Evolutionary conservation across 2,888 invertebrate species (phyloP), one percentile per base, ranked within the genome.

Genomic region (Clivina fossor): DNA sequence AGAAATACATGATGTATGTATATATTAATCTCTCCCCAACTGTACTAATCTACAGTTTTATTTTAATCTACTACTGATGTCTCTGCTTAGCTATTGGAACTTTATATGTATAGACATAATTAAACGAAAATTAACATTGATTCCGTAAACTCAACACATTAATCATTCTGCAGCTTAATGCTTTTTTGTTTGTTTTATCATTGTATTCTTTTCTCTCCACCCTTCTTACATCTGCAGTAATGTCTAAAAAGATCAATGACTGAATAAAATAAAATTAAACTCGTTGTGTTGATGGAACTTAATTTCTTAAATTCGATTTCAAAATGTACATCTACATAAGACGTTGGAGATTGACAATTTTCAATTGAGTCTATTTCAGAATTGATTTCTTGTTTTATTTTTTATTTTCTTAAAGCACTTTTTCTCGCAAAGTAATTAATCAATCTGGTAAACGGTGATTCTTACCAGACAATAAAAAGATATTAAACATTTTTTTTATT

Each of bases 51-150:
- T n/a, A n/a, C n/a, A n/a, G n/a, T n/a, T n/a, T n/a, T n/a, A n/a
- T n/a, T n/a, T n/a, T n/a, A n/a, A n/a, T n/a, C n/a, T n/a, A n/a
- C n/a, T n/a, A n/a, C n/a, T n/a, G n/a, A n/a, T n/a, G n/a, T n/a
- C n/a, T 20, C 18, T 40, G 19, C 40, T 40, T 16, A 22, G 18
- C 43, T 51, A 35, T 32, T 16, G 35, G 51, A 51, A 28, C 50
- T 33, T n/a, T 15, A 15, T 37, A 35, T 48, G 48, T 35, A 11
- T 35, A n/a, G 51, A 51, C 51, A 51, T 53, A 44, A 53, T 53
- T 53, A 53, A 53, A 44, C 44, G 44, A 44, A 35, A 53, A 53
- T 53, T 53, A 53, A 53, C 53, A 53, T 37, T 37, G 53, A 44
- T 53, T 53, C 43, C 37, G 44, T 53, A 53, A 53, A 53, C 53